Base-by-base conservation (phyloP, 2,797 vertebrate species). In the Cuculus canorus region DNA sequence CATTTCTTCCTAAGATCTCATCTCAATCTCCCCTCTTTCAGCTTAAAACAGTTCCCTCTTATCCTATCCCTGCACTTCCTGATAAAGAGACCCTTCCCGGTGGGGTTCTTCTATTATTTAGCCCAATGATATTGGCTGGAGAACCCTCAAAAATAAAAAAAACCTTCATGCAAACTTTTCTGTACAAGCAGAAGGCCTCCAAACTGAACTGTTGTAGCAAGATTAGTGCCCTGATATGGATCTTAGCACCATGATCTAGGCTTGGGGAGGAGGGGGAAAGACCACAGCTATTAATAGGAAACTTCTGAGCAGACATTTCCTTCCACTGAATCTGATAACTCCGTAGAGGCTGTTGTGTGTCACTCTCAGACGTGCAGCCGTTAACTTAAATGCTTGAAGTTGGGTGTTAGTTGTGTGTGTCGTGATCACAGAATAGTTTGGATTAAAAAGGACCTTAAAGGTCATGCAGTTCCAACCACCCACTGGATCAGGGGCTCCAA, bases 291-390 rank as follows among this genome's bases (percentile, higher is more conserved):
- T 6, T 22, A 43, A 65, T 21, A n/a, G n/a, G 71, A 66, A 77
- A 1, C 3, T 27, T 37, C 15, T 0, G 19, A 47, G n/a, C 14
- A 33, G 63, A 78, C 69, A 30, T 19, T 59, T 81, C 81, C 70
- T 37, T 48, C 71, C 69, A 60, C 76, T 28, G 45, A 70, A 45
- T 2, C 52, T 14, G 64, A 2, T 21, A 60, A n/a, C 39, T 45
- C 65, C 1, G 0, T 8, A 1, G 1, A 43, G 64, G 59, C n/a
- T 33, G 33, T 1, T 5, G 9, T 2, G 16, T 2, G 13, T 10
- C 13, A 41, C 35, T 45, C 9, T 14, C 66, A 13, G 27, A 56
- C 0, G 1, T 1, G 4, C 33, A 48, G 41, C 30, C 27, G 32
- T 16, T 35, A n/a, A 30, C 64, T 61, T 24, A n/a, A 43, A 14